Conservation (phyloP, 2,797 vertebrate species). For the Florisuga fusca region DNA sequence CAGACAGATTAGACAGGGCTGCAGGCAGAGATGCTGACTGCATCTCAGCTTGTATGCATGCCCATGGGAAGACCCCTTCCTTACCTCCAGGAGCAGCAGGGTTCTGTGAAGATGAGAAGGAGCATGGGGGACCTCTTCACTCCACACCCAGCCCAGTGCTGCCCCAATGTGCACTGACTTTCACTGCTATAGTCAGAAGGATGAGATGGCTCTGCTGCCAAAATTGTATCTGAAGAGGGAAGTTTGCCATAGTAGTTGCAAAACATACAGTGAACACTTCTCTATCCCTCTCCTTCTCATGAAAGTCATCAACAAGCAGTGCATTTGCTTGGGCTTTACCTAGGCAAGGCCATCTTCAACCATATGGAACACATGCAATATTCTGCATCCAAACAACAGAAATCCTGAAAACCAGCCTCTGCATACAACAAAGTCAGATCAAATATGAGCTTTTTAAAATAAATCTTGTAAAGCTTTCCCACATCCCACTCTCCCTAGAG, state of each 20-base stretch:
- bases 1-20: background rate
- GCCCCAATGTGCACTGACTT: background rate
- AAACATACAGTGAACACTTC: background rate
- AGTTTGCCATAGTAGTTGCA: background rate
- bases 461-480: background rate
- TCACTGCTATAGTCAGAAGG: background rate
- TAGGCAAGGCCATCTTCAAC: background rate
- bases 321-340: background rate
- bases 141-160: background rate
- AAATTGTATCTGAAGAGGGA: background rate
- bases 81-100: background rate
- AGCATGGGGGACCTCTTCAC: background rate
- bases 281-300: background rate
- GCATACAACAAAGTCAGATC: background rate
- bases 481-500: background rate
- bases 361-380: background rate
- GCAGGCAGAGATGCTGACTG: background rate
- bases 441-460: conserved; percentile 12
- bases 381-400: background rate
- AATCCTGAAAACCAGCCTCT: background rate
- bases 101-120: background rate
- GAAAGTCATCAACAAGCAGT: background rate
- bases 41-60: background rate
- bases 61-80: background rate
- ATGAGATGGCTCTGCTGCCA: background rate